phyloP scores from a whole-genome alignment of 2,888 invertebrate species.

The Eupithecia tripunctaria region DNA sequence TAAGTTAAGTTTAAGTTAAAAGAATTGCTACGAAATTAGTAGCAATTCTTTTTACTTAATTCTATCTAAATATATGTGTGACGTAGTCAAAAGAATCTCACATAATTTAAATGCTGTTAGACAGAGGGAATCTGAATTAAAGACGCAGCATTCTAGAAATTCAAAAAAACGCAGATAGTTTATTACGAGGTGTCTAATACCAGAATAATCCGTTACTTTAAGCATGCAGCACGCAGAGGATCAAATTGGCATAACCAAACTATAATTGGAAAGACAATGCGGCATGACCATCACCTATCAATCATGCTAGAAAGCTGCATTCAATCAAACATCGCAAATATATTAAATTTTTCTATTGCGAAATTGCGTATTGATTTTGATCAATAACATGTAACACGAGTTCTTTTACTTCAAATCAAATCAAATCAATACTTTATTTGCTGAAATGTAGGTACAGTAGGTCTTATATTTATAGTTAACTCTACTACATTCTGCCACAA shows the following conservation, averaged over 20 bases:
- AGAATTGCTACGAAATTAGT: no score
- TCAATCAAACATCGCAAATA: background rate
- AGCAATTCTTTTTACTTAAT: no score
- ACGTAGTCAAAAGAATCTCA: no score
- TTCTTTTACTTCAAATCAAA: background rate
- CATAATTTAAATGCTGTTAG: no score
- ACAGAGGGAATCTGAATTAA: no score
- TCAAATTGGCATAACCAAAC: slow-evolving; percentile 30
- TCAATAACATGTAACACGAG: background rate
- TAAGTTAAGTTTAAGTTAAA: no score
- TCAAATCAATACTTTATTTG: no score
- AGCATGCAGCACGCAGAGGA: slow-evolving; percentile 15
- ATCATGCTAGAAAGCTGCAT: slow-evolving; percentile 26
- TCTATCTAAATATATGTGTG: no score
- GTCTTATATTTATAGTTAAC: no score
- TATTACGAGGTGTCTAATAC: background rate
- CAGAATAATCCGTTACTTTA: background rate
- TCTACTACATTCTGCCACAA: no score
- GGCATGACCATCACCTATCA: slow-evolving; percentile 21
- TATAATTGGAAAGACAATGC: slow-evolving; percentile 28
- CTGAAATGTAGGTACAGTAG: no score
- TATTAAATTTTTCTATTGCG: slow-evolving; percentile 3
- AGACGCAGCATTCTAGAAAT: slow-evolving; percentile 3
- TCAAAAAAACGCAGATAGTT: background rate
- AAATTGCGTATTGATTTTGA: slow-evolving; percentile 3